Evolutionary conservation across 2,113 vertebrate genomes (phyloP).

Genomic region (Oryzias woworae): DNA sequence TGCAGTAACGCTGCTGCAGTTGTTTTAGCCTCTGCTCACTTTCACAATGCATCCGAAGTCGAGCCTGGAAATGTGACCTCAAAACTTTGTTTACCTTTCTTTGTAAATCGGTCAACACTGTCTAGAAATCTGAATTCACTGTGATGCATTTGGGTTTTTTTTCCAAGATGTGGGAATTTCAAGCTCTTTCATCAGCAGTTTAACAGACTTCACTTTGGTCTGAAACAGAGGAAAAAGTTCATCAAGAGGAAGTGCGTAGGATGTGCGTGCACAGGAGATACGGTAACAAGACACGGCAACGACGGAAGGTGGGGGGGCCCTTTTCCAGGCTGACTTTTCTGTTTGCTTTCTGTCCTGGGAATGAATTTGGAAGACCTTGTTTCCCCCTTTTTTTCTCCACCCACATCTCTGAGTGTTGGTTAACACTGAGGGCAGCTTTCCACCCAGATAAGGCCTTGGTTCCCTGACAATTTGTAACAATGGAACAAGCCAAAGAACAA

Average conservation of each 20-base stretch:
- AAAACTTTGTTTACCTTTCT: constrained; percentile 20
- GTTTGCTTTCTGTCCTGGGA: constrained; percentile 59
- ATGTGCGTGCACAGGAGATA: constrained; percentile 11
- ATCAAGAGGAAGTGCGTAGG: constrained; percentile 39
- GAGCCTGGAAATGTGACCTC: constrained; percentile 11
- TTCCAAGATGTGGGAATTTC: constrained; percentile 55
- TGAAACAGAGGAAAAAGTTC: constrained; percentile 61
- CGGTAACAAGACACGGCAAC: constrained; percentile 19
- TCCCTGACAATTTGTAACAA: constrained; percentile 63
- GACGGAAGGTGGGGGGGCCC: not conserved
- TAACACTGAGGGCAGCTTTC: constrained; percentile 49
- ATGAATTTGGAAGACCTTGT: constrained; percentile 60
- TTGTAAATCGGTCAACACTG: constrained; percentile 24
- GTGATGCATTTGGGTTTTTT: constrained; percentile 17
- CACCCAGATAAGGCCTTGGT: constrained; percentile 63
- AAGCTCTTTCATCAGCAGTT: constrained; percentile 72
- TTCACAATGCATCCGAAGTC: constrained; percentile 12
- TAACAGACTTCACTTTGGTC: constrained; percentile 64
- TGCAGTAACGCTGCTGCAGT: constrained; percentile 24
- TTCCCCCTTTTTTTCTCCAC: constrained; percentile 34
- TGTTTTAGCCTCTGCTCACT: constrained; percentile 26
- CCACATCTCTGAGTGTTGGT: constrained; percentile 34
- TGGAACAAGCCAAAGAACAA: constrained; percentile 50
- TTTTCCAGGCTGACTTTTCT: constrained; percentile 34
- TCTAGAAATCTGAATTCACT: constrained; percentile 28